Conservation (phyloP, 2,888 invertebrate genomes). For the Branchellion lobata region DNA sequence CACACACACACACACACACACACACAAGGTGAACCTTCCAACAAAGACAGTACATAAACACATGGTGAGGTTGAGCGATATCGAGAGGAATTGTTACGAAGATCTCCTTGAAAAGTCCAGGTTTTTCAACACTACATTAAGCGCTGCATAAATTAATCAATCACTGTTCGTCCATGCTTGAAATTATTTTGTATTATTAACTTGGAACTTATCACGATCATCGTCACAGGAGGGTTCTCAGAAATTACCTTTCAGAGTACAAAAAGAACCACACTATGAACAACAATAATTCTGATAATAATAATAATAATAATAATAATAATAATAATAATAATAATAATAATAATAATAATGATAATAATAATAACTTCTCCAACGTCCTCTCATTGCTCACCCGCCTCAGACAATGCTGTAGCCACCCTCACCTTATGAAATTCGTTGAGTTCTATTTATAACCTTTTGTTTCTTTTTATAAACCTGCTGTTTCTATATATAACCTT, state of each 20-base stretch:
- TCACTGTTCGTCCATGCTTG: too few species aligned
- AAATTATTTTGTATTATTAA: too few species aligned
- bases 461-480: conserved; percentile 48
- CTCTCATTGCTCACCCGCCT: conserved; percentile 79
- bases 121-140: too few species aligned
- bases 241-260: background rate
- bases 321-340: background rate
- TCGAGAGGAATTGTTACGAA: conserved; percentile 72
- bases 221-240: background rate
- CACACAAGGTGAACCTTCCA: conserved; percentile 69
- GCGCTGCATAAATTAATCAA: too few species aligned
- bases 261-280: background rate
- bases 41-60: conserved; percentile 68
- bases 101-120: conserved; percentile 63
- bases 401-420: conserved; percentile 86
- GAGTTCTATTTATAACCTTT: too few species aligned
- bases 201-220: too few species aligned
- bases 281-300: background rate
- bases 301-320: background rate
- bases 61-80: conserved; percentile 56
- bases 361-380: conserved; percentile 56
- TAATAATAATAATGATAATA: background rate
- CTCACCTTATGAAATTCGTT: conserved; percentile 79
- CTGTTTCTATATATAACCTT: background rate
- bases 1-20: too few species aligned